Evolutionary conservation across 2,797 vertebrate species (phyloP).

Genomic region (Periparus ater): DNA sequence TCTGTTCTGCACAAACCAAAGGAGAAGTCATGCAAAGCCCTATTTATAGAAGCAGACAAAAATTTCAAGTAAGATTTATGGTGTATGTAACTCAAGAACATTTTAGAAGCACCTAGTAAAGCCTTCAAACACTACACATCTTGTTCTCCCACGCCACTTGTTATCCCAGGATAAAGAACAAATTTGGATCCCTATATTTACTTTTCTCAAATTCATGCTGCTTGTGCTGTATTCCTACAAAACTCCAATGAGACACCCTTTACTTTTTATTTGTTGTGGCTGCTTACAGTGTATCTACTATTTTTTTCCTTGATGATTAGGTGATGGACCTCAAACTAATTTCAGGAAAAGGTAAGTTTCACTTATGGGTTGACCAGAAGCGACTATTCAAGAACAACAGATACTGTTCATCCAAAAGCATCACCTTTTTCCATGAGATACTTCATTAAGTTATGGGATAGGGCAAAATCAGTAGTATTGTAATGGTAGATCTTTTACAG

Average conservation of each 20-base stretch:
- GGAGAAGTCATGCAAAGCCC: background rate
- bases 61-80: background rate
- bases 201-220: background rate
- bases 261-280: background rate
- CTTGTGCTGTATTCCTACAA: background rate
- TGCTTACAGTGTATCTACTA: background rate
- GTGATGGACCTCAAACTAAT: background rate
- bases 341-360: background rate
- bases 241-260: background rate
- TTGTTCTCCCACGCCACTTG: background rate
- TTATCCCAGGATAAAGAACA: background rate
- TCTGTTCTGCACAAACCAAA: constrained; percentile 2
- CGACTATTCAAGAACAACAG: background rate
- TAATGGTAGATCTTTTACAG: background rate
- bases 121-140: background rate
- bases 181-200: background rate
- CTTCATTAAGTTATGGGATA: background rate
- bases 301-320: background rate
- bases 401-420: background rate
- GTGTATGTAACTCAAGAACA: background rate
- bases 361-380: background rate
- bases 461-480: background rate
- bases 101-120: background rate
- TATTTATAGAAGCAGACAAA: background rate
- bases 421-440: background rate